Evolutionary conservation across 2,888 invertebrate genomes (phyloP), one percentile per base, ranked within the genome.

Genomic region (Dendrolimus houi): DNA sequence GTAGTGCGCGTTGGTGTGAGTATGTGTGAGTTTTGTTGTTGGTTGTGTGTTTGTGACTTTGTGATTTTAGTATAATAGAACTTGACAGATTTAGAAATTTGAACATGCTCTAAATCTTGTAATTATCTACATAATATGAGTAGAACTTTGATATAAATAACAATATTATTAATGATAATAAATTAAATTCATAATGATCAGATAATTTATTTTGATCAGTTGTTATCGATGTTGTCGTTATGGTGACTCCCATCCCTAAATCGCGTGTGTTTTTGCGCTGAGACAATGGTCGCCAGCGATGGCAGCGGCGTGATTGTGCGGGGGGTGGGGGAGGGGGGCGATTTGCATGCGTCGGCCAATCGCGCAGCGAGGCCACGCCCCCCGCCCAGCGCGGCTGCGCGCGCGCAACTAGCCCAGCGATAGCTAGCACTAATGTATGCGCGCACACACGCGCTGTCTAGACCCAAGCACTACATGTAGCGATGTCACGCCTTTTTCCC

Each of bases 331-430:
- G 80, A 75, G 75, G 74, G 69, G 71, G 71, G 67, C 64, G 72
- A 88, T 88, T 88, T 88, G 88, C 88, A 87, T 88, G 86, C 74
- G 72, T 64, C 69, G 75, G 69, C 81, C 81, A 80, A 81, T 81
- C 64, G 75, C 71, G 67, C 62, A 62, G 59, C 69, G 66, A 67
- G 68, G 75, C 74, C 75, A 75, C 78, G 74, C 79, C 75, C 67
- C 62, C 58, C 66, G 61, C 62, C 62, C 62, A 61, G 47, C 47
- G 47, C 12, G 9, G 9, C 9, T 12, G 47, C 47, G 47, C 47
- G 53, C 55, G 52, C 9, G n/a, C 14, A 29, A n/a, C 54, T 52
- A 54, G 54, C 55, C 53, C n/a, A 17, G 52, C 58, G 54, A 55
- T 68, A 56, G 65, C 64, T 70, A 67, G 68, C 63, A 65, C 65